These are phyloP conservation scores for Catharus minimus DNA, from an alignment of 2,113 vertebrate species.

Conservation along the genomic window DNA sequence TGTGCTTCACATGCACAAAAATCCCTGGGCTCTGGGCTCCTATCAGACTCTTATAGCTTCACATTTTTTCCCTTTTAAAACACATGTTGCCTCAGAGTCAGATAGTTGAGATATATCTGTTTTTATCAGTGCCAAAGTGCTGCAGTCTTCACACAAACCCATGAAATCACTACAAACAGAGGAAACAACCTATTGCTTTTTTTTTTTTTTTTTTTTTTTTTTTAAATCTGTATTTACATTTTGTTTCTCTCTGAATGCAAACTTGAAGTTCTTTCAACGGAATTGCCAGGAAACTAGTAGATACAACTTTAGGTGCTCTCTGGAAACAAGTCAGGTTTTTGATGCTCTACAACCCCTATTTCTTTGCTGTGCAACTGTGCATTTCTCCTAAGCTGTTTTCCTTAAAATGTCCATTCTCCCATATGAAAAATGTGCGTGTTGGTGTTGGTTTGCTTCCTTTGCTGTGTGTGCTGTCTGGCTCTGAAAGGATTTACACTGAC, in stretches of 20 bases:
- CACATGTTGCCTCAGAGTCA: neutral
- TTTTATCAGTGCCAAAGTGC: neutral
- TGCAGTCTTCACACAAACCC: neutral
- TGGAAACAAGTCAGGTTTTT: neutral
- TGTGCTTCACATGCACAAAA: neutral
- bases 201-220: neutral
- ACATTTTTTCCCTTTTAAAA: neutral
- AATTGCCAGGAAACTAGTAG: neutral
- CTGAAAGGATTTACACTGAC: slow-evolving; percentile 32
- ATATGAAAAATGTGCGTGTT: neutral
- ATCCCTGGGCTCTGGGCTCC: neutral
- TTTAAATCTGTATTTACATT: fast-evolving
- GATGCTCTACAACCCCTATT: fast-evolving
- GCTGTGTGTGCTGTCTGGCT: neutral
- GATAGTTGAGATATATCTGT: neutral
- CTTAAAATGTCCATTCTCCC: neutral
- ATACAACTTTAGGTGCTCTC: neutral
- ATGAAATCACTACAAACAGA: neutral
- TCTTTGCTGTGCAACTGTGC: neutral
- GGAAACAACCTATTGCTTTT: neutral
- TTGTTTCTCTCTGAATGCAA: neutral
- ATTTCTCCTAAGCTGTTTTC: neutral
- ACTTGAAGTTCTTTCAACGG: neutral
- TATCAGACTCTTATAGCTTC: neutral
- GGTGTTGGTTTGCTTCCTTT: neutral